Percentiles rank a stretch among this genome's conserved stretches.
These are phyloP conservation scores for Nycticryphes semicollaris DNA, from an alignment of 2,113 vertebrate genomes.

Conservation along the genomic window DNA sequence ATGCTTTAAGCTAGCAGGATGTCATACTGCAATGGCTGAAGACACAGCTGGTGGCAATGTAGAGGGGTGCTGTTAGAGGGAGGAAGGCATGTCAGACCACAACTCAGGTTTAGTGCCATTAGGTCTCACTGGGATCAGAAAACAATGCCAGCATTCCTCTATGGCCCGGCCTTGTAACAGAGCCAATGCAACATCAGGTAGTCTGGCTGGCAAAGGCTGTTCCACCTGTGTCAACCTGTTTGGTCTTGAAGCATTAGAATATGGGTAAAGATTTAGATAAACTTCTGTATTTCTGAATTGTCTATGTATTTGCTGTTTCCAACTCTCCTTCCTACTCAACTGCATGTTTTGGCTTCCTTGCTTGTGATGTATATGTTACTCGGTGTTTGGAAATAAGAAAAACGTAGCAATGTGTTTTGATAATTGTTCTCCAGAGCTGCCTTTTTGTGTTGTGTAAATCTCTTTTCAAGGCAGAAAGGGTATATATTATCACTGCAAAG, in stretches of 20 bases:
- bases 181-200: not conserved
- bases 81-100: not conserved
- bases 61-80: not conserved
- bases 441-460: not conserved
- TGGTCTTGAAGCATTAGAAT: not conserved
- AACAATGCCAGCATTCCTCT: not conserved
- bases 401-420: not conserved
- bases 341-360: not conserved
- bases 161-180: not conserved
- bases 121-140: not conserved
- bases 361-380: not conserved
- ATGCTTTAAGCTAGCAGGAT: not conserved
- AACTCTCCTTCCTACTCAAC: not conserved
- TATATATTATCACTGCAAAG: not conserved
- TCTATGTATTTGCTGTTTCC: not conserved
- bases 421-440: not conserved
- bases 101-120: not conserved
- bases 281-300: not conserved
- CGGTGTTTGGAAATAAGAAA: not conserved
- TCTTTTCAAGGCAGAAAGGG: not conserved
- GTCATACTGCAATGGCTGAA: not conserved
- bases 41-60: not conserved
- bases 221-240: not conserved
- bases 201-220: not conserved
- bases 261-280: not conserved